Evolutionary conservation across 2,113 vertebrate species (phyloP), one percentile per base, ranked within the genome.

Genomic region (Spea multiplicata): DNA sequence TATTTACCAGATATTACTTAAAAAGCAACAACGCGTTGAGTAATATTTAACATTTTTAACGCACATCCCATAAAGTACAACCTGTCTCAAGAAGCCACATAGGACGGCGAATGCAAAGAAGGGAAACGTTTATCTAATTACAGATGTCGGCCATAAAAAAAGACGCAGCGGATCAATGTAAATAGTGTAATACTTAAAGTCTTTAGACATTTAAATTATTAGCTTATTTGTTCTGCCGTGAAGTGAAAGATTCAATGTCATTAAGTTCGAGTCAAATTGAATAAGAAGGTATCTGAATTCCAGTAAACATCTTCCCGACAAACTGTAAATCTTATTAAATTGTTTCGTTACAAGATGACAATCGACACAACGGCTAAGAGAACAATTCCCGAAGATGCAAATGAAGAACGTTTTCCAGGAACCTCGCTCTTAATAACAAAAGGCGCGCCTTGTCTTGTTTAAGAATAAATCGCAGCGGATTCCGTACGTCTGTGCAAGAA

Each of bases 191-290:
- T 64, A 62, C 59, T 49, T 53, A 44, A 30, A 62, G 10, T 9
- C 14, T 0, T 44, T 14, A 61, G 46, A 65, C 47, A 52, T 13
- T 44, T 61, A 78, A 64, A 71, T 72, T 68, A 71, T 78, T 78
- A 78, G 47, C 17, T 8, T 61, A 5, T 49, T 64, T 71, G 67
- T 50, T 70, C 67, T 5, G 14, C n/a, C 48, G 49, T 70, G 4
- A 70, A 70, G 47, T 70, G 67, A 16, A 70, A 70, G 50, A n/a
- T 70, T 16, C 47, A 46, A 46, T 67, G 69, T 71, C 69, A 55
- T 71, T 53, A 52, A 17, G 48, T 50, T 44, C n/a, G 44, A 44
- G 8, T 71, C 69, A 53, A 71, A 71, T 30, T 71, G 16, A 48
- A 48, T 48, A 10, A 69, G 9, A 69, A 69, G 46, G 66, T 71